Evolutionary conservation across 2,113 vertebrate genomes (phyloP).

Genomic region (Ophiodon elongatus): DNA sequence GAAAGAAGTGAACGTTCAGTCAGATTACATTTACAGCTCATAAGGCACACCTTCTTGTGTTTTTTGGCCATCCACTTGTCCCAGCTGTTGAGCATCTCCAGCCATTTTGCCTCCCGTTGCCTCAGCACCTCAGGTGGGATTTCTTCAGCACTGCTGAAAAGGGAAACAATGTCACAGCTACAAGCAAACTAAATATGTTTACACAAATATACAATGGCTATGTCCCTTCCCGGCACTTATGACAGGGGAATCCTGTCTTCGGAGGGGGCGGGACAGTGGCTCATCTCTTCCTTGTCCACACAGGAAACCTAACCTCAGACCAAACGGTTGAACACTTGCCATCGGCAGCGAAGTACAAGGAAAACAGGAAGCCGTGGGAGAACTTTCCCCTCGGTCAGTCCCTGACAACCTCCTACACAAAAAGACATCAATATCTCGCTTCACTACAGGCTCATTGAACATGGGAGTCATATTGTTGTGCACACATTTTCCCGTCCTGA

Average conservation of each 20-base stretch:
- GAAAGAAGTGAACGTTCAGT: neutral
- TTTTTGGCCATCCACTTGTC: slow-evolving; percentile 99
- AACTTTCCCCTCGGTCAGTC: slow-evolving; percentile 68
- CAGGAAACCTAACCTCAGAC: slow-evolving; percentile 64
- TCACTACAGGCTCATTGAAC: neutral
- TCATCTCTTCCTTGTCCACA: slow-evolving; percentile 56
- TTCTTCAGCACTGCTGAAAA: slow-evolving; percentile 80
- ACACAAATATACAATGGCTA: neutral
- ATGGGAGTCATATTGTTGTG: neutral
- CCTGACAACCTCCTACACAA: slow-evolving; percentile 27
- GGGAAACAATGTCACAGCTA: slow-evolving; percentile 17
- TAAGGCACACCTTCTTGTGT: slow-evolving; percentile 92
- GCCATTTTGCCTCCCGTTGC: slow-evolving; percentile 95
- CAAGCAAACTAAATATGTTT: neutral
- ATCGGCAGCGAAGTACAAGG: slow-evolving; percentile 42
- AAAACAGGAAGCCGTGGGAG: slow-evolving; percentile 80
- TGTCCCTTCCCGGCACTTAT: slow-evolving; percentile 9
- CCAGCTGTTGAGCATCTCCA: slow-evolving; percentile 99
- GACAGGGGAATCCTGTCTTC: slow-evolving; percentile 4
- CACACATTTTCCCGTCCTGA: neutral
- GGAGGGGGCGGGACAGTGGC: neutral
- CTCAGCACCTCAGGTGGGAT: slow-evolving; percentile 92
- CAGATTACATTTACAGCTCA: neutral
- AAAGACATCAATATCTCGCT: slow-evolving; percentile 22
- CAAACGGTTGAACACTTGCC: slow-evolving; percentile 49